Evolutionary conservation across 2,797 vertebrate species (phyloP).

Genomic region (Peromyscus attwateri): DNA sequence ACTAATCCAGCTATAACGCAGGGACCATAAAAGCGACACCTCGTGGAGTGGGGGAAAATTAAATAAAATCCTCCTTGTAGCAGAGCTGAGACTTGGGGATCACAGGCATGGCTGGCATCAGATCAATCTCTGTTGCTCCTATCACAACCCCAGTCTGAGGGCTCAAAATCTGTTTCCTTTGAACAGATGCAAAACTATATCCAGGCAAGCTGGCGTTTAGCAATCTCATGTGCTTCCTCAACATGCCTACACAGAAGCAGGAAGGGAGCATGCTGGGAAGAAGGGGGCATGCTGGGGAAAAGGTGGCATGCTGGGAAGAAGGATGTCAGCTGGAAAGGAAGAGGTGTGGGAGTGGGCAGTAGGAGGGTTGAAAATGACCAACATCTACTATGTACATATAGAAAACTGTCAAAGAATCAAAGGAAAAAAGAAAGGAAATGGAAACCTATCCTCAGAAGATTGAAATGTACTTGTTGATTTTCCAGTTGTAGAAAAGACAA

Average conservation of each 20-base stretch:
- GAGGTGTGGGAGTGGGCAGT: too few species aligned
- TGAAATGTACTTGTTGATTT: slow-evolving; percentile 6
- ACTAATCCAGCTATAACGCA: not conserved
- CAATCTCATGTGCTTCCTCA: not conserved
- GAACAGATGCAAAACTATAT: not conserved
- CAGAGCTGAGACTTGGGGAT: not conserved
- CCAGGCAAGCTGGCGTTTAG: not conserved
- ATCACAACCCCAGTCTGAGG: not conserved
- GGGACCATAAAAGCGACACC: too few species aligned
- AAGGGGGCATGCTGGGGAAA: not conserved
- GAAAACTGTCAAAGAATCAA: not conserved
- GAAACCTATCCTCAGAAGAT: not conserved
- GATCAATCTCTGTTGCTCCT: too few species aligned
- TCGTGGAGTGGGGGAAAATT: not conserved
- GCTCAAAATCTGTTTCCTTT: not conserved
- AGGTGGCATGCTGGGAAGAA: too few species aligned
- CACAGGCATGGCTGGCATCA: rapidly evolving
- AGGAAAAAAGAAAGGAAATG: not conserved
- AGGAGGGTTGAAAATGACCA: not conserved
- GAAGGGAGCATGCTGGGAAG: not conserved
- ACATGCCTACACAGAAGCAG: not conserved
- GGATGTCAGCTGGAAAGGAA: not conserved
- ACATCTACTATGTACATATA: not conserved
- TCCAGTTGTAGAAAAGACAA: not conserved
- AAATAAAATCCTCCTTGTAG: not conserved